Evolutionary conservation across 2,113 vertebrate species (phyloP), one percentile per base, ranked within the genome.

Genomic region (Nerophis ophidion): DNA sequence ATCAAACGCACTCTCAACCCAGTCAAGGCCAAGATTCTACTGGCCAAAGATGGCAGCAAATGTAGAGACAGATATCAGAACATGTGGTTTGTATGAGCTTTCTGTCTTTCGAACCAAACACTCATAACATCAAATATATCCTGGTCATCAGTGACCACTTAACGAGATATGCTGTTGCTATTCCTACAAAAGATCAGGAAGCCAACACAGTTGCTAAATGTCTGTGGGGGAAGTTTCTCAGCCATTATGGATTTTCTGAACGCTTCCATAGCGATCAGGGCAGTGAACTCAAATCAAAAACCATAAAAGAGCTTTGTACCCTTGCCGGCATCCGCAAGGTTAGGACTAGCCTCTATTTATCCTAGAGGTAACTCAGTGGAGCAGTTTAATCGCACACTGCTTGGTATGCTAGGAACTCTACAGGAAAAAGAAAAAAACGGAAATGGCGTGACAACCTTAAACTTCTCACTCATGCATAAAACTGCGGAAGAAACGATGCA

Each of bases 391-490:
- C 3, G 15, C 2, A 63, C 33, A 3, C 12, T 47, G 1, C 10
- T 63, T 2, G 35, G 53, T 15, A 54, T 63, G 47, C 7, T 40
- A 5, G 36, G 48, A n/a, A 51, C 8, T 26, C 26, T 26, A 26
- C 26, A 26, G 26, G 26, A 26, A 26, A 26, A 26, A 62, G 1
- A 15, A 53, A 2, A 62, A 62, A 16, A 12, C n/a, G n/a, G 7
- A 36, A 62, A 5, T 61, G 60, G 60, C 17, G 26, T 4, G 61
- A 63, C 1, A 7, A 47, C 19, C 48, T 66, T 1, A 66, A 66
- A 12, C 56, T 57, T 9, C 7, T 59, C 14, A 16, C 19, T 8
- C 55, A 59, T 15, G 49, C 26, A 7, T 66, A 66, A 10, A 53
- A 66, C 26, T 60, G 56, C 14, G 60, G 58, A 0, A 19, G 13